Conservation (phyloP, 1,140 invertebrate genomes). For the Gonioctena quinquepunctata region DNA sequence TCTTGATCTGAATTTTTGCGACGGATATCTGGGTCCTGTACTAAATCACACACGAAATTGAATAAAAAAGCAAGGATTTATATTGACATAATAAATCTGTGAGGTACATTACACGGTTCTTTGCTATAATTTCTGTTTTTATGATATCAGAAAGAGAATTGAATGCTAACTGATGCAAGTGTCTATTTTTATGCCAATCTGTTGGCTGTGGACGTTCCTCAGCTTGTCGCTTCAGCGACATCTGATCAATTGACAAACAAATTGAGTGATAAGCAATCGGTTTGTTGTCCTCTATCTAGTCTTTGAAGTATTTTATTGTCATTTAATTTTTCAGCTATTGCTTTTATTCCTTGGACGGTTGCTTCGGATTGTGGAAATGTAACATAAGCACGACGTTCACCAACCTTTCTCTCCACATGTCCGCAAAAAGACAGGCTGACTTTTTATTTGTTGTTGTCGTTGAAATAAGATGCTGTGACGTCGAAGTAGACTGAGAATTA, state of each 20-base stretch:
- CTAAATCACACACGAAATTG: conserved; percentile 44
- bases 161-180: not conserved
- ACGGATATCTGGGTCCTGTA: conserved; percentile 38
- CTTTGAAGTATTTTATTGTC: not conserved
- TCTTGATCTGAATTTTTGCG: conserved; percentile 27
- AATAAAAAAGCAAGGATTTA: conserved; percentile 29
- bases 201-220: not conserved
- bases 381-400: conserved; percentile 14
- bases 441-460: not conserved
- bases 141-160: not conserved
- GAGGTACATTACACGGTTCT: conserved; percentile 20
- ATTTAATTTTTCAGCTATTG: not conserved
- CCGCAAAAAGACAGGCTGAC: conserved; percentile 20
- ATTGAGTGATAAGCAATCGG: not conserved
- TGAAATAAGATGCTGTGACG: not conserved
- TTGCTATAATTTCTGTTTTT: not conserved
- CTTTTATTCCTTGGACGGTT: not conserved
- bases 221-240: not conserved
- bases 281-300: not conserved
- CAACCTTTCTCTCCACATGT: conserved; percentile 16
- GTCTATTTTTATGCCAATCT: not conserved
- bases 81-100: conserved; percentile 11
- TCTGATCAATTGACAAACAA: not conserved
- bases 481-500: not conserved
- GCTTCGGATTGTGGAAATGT: conserved; percentile 17